Evolutionary conservation across 2,797 vertebrate genomes (phyloP).

Genomic region (Erpetoichthys calabaricus): DNA sequence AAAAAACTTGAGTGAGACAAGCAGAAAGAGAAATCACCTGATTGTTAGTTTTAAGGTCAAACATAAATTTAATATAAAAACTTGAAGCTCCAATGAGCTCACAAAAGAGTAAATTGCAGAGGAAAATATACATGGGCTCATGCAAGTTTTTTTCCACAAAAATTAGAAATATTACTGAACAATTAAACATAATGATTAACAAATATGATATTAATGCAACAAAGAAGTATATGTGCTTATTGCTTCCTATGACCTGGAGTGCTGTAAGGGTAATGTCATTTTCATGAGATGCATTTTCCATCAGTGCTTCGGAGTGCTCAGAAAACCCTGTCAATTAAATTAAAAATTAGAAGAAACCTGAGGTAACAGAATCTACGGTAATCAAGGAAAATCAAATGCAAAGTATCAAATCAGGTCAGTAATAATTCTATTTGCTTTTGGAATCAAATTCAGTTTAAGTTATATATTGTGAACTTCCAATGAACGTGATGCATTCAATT

Average conservation of each 20-base stretch:
- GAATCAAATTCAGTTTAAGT: too few relatives aligned
- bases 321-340: too few relatives aligned
- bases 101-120: slow-evolving; percentile 6
- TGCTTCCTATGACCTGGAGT: slow-evolving; percentile 6
- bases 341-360: too few relatives aligned
- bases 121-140: slow-evolving; percentile 13
- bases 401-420: too few relatives aligned
- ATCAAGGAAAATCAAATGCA: too few relatives aligned
- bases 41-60: slow-evolving; percentile 5
- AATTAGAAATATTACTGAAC: not conserved
- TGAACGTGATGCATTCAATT: too few relatives aligned
- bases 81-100: slow-evolving; percentile 9
- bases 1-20: slow-evolving; percentile 9
- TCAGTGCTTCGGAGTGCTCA: not conserved
- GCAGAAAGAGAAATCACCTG: slow-evolving; percentile 8
- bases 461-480: too few relatives aligned
- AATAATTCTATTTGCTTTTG: too few relatives aligned
- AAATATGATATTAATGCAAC: slow-evolving; percentile 6
- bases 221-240: slow-evolving; percentile 11
- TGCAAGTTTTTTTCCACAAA: slow-evolving; percentile 8
- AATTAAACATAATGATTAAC: slow-evolving; percentile 8
- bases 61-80: slow-evolving; percentile 17
- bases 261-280: slow-evolving; percentile 15
- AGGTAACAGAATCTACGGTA: too few relatives aligned
- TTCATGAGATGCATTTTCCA: slow-evolving; percentile 13